Evolutionary conservation across 2,797 vertebrate genomes (phyloP).

Genomic region (Scarus forsteni): DNA sequence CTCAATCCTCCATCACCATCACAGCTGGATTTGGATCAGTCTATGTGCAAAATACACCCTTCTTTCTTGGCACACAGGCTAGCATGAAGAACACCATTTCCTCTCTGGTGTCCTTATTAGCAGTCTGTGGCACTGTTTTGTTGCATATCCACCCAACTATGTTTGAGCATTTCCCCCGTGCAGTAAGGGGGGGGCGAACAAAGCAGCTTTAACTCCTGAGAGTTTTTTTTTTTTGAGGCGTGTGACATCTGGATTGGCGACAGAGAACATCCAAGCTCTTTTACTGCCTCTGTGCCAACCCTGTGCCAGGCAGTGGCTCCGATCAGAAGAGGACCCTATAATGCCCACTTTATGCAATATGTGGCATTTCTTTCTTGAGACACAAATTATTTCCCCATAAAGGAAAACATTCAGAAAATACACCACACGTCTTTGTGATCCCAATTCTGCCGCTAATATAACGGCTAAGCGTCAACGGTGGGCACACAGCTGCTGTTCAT

Average conservation of each 20-base stretch:
- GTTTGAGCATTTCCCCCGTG: slow-evolving; percentile 73
- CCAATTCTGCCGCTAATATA: slow-evolving; percentile 48
- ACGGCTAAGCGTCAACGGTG: slow-evolving; percentile 30
- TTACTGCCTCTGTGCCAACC: slow-evolving; percentile 82
- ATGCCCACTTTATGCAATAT: slow-evolving; percentile 86
- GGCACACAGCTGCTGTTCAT: slow-evolving; percentile 56
- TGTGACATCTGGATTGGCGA: slow-evolving; percentile 75
- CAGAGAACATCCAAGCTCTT: slow-evolving; percentile 88
- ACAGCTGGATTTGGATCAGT: slow-evolving; percentile 68
- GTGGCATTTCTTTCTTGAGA: slow-evolving; percentile 79
- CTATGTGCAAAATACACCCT: slow-evolving; percentile 41
- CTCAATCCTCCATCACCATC: slow-evolving; percentile 48
- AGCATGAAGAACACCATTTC: slow-evolving; percentile 44
- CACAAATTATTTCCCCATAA: slow-evolving; percentile 29
- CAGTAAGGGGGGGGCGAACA: slow-evolving; percentile 18
- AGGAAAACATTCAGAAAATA: slow-evolving; percentile 63
- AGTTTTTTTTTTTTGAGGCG: slow-evolving; percentile 41
- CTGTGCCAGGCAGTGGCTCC: slow-evolving; percentile 81
- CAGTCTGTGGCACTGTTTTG: slow-evolving; percentile 50
- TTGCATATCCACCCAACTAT: slow-evolving; percentile 69
- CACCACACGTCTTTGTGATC: slow-evolving; percentile 51
- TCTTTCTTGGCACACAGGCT: slow-evolving; percentile 29
- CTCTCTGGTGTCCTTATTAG: slow-evolving; percentile 38
- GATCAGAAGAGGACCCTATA: slow-evolving; percentile 81
- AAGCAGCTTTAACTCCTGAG: slow-evolving; percentile 63